Evolutionary conservation across 2,797 vertebrate genomes (phyloP).

Genomic region (Gephyroberyx darwinii): DNA sequence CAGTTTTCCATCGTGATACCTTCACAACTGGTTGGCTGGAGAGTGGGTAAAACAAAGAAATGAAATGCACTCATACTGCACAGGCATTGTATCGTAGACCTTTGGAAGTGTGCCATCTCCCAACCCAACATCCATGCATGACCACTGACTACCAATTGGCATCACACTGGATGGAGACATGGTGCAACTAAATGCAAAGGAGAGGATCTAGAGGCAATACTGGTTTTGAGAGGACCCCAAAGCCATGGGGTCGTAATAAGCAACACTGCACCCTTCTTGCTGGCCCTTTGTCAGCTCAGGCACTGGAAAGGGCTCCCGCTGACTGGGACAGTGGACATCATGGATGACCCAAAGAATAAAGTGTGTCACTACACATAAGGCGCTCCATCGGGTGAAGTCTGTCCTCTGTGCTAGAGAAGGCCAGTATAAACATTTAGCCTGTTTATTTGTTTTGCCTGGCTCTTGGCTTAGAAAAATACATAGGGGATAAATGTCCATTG

Average conservation of each 20-base stretch:
- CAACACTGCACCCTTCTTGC: slow-evolving; percentile 19
- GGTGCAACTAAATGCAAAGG: slow-evolving; percentile 9
- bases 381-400: slow-evolving; percentile 49
- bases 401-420: slow-evolving; percentile 30
- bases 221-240: background rate
- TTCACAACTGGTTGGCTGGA: slow-evolving; percentile 34
- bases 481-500: slow-evolving; percentile 34
- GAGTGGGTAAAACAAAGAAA: slow-evolving; percentile 27
- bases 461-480: slow-evolving; percentile 40
- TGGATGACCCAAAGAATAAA: slow-evolving; percentile 33
- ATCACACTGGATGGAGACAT: slow-evolving; percentile 6
- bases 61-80: background rate
- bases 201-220: background rate
- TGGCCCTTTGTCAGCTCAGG: slow-evolving; percentile 31
- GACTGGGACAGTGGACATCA: slow-evolving; percentile 7
- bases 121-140: slow-evolving; percentile 2
- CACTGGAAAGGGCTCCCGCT: slow-evolving; percentile 10
- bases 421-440: slow-evolving; percentile 50
- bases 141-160: slow-evolving; percentile 20
- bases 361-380: slow-evolving; percentile 37
- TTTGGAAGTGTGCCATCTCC: slow-evolving; percentile 22
- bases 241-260: slow-evolving; percentile 27
- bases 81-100: background rate
- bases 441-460: slow-evolving; percentile 60
- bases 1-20: slow-evolving; percentile 39